Percentiles rank a stretch among this genome's conserved stretches.
Conservation (phyloP, 1,140 invertebrate genomes). For the Sweltsa coloradensis region DNA sequence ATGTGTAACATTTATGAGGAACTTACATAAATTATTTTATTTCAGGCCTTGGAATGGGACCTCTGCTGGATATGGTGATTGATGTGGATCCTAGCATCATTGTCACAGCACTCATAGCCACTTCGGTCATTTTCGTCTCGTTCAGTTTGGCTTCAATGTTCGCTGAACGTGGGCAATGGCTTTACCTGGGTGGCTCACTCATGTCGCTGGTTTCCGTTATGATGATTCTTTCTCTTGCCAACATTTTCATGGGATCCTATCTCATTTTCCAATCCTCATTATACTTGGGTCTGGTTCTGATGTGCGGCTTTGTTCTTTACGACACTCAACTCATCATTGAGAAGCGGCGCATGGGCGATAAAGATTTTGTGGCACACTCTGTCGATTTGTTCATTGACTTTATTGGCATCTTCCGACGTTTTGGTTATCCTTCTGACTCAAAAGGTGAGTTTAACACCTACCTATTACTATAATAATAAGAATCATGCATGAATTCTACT, state of each 20-base stretch:
- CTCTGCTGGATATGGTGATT: conserved; percentile 63
- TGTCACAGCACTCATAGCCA: conserved; percentile 74
- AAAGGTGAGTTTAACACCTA: conserved; percentile 64
- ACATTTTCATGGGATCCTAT: conserved; percentile 74
- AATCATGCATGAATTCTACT: too few relatives aligned
- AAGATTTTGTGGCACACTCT: conserved; percentile 84
- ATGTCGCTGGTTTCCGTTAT: conserved; percentile 71
- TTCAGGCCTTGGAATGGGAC: conserved; percentile 66
- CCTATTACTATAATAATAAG: too few relatives aligned
- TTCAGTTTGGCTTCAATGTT: conserved; percentile 80
- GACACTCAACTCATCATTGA: conserved; percentile 95
- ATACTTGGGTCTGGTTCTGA: conserved; percentile 75
- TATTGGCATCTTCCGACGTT: conserved; percentile 76
- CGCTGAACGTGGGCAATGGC: conserved; percentile 69
- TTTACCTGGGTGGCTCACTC: conserved; percentile 72
- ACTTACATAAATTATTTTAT: conserved; percentile 22
- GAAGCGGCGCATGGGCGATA: conserved; percentile 77
- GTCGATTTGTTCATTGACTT: conserved; percentile 89
- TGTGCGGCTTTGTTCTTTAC: conserved; percentile 90
- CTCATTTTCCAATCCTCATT: conserved; percentile 71
- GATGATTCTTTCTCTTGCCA: conserved; percentile 62
- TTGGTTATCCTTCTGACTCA: conserved; percentile 80
- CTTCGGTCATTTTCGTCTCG: conserved; percentile 77
- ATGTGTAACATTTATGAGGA: too few relatives aligned
- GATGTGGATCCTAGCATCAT: conserved; percentile 74